Evolutionary conservation across 2,113 vertebrate species (phyloP), one percentile per base, ranked within the genome.

Genomic region (Gadus macrocephalus): DNA sequence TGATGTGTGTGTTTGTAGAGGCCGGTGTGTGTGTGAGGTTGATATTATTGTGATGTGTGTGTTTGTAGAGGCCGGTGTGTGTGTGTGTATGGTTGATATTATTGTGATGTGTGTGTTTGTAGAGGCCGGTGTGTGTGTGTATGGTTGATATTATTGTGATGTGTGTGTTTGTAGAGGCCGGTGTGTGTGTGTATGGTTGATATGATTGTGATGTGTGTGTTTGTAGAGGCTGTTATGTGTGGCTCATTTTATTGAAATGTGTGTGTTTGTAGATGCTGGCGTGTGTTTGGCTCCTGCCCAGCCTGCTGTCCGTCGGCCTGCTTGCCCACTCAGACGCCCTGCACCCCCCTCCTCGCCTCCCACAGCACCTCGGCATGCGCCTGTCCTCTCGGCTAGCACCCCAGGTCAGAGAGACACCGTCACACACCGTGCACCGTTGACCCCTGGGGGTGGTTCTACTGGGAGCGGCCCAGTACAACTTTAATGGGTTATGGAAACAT

Each of bases 61-160:
- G 15, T 8, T 53, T 12, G 53, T 53, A 6, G 31, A 19, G 2
- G 58, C 25, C 2, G 25, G 1, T 25, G 25, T 25, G 25, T 25
- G n/a, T 65, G 72, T 78, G n/a, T n/a, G n/a, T n/a, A 2, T 2
- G 1, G 25, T 25, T 60, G n/a, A 19, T 60, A 60, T 8, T 2
- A 19, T 60, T 60, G n/a, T 19, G n/a, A n/a, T 60, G 19, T 62
- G 19, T 62, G 9, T 62, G 20, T 38, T 70, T 72, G 0, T 25
- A 88, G 86, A 86, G 85, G 84, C 65, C 62, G 56, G 5, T 73
- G 65, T 27, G 64, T 65, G 72, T 78, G 68, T 35, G 31, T 59
- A 15, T 1, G 25, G 25, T 25, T 25, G 25, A 25, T 25, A 25
- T 25, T 25, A 25, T 3, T 25, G 25, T 25, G 25, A 15, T 53